Evolutionary conservation across 2,797 vertebrate species (phyloP).

Genomic region (Lithobates pipiens): DNA sequence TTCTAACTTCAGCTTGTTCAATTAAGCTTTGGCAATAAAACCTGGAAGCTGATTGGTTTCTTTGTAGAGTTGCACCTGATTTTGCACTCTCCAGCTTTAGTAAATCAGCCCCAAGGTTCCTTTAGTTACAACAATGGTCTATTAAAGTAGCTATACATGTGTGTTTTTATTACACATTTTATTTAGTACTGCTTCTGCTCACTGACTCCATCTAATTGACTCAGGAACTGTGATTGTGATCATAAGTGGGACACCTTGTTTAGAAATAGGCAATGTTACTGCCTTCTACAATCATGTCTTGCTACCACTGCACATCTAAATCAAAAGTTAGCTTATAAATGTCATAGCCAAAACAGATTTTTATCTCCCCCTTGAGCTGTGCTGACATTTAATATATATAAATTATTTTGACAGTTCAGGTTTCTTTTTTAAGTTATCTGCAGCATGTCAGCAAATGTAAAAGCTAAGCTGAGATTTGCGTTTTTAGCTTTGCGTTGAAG

Average conservation of each 20-base stretch:
- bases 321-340: slow-evolving; percentile 73
- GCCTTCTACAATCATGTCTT: slow-evolving; percentile 70
- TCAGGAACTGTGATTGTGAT: slow-evolving; percentile 73
- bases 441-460: slow-evolving; percentile 68
- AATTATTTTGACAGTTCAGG: slow-evolving; percentile 73
- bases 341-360: slow-evolving; percentile 74
- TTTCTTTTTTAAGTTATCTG: slow-evolving; percentile 69
- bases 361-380: slow-evolving; percentile 69
- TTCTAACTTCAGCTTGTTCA: no score
- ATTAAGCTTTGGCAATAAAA: no score
- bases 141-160: slow-evolving; percentile 68
- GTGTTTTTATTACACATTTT: slow-evolving; percentile 53
- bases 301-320: slow-evolving; percentile 74
- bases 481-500: slow-evolving; percentile 67
- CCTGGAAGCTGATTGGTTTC: no score
- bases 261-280: slow-evolving; percentile 71
- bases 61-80: no score
- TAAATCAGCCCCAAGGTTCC: no score
- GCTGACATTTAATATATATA: slow-evolving; percentile 75
- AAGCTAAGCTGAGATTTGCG: slow-evolving; percentile 64
- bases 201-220: slow-evolving; percentile 77
- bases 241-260: slow-evolving; percentile 76
- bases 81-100: no score
- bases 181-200: slow-evolving; percentile 68
- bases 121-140: slow-evolving; percentile 62